A percentile compares a stretch with the other conserved stretches of the same genome.
Evolutionary conservation across 2,113 vertebrate genomes (phyloP).

Genomic region (Tauraco erythrolophus): DNA sequence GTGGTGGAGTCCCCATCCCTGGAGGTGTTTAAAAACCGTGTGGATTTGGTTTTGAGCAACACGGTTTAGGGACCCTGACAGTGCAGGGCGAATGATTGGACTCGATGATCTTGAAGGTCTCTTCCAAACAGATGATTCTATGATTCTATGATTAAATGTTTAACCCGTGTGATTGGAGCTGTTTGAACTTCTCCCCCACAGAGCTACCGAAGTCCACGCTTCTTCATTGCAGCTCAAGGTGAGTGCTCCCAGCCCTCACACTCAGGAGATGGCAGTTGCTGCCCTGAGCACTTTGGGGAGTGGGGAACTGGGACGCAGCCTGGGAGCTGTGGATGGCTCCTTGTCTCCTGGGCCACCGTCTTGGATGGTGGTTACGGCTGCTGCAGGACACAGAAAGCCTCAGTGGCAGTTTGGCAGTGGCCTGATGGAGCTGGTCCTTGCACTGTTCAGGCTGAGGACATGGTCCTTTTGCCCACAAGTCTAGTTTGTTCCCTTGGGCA

Average conservation of each 20-base stretch:
- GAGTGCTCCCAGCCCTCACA: not conserved
- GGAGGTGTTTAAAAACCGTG: no score
- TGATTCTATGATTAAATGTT: no score
- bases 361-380: not conserved
- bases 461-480: not conserved
- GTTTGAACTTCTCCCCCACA: constrained; percentile 1
- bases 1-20: no score
- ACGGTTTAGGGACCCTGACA: no score
- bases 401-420: not conserved
- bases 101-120: no score
- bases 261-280: not conserved
- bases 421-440: not conserved
- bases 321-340: not conserved
- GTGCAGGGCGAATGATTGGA: no score
- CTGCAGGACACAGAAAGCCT: not conserved
- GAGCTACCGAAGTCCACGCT: constrained; percentile 46
- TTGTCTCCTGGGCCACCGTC: not conserved
- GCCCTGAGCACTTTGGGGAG: not conserved
- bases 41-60: no score
- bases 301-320: not conserved
- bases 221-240: constrained; percentile 75
- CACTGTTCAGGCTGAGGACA: not conserved
- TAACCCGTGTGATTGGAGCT: not conserved
- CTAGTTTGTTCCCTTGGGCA: not conserved
- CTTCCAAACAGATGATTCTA: no score